These are phyloP conservation scores for Caenorhabditis doughertyi DNA, from an alignment of 2,888 invertebrate species.

Conservation along the genomic window DNA sequence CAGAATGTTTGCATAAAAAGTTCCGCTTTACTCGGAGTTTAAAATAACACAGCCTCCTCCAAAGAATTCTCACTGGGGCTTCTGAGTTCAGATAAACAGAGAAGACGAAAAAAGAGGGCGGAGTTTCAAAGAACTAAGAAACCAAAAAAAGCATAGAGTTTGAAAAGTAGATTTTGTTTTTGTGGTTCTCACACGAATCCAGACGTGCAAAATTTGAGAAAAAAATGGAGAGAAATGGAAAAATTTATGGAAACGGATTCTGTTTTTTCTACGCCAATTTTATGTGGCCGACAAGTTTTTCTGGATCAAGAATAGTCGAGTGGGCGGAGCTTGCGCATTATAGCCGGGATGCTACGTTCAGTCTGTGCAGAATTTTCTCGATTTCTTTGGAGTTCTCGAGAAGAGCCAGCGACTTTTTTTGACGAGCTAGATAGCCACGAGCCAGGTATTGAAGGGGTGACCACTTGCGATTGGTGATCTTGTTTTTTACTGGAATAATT, in stretches of 20 bases:
- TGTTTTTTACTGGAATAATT: slow-evolving; percentile 92
- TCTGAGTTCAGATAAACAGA: no score
- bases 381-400: slow-evolving; percentile 65
- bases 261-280: slow-evolving; percentile 38
- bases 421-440: slow-evolving; percentile 90
- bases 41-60: no score
- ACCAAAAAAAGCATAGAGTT: no score
- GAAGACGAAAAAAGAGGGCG: no score
- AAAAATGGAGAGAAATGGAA: no score
- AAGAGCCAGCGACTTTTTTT: slow-evolving; percentile 83
- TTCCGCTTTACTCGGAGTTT: no score
- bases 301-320: slow-evolving; percentile 47
- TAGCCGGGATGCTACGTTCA: slow-evolving; percentile 40
- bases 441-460: slow-evolving; percentile 91
- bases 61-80: no score
- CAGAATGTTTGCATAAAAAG: no score
- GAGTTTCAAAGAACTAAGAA: no score
- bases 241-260: slow-evolving; percentile 60
- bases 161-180: slow-evolving; percentile 41
- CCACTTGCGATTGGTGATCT: slow-evolving; percentile 91
- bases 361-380: slow-evolving; percentile 55
- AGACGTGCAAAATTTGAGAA: slow-evolving; percentile 65
- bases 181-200: slow-evolving; percentile 67
- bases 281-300: slow-evolving; percentile 43
- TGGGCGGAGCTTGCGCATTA: slow-evolving; percentile 59